Evolutionary conservation across 1,140 invertebrate species (phyloP), one percentile per base, ranked within the genome.

Genomic region (Centruroides sculpturatus): DNA sequence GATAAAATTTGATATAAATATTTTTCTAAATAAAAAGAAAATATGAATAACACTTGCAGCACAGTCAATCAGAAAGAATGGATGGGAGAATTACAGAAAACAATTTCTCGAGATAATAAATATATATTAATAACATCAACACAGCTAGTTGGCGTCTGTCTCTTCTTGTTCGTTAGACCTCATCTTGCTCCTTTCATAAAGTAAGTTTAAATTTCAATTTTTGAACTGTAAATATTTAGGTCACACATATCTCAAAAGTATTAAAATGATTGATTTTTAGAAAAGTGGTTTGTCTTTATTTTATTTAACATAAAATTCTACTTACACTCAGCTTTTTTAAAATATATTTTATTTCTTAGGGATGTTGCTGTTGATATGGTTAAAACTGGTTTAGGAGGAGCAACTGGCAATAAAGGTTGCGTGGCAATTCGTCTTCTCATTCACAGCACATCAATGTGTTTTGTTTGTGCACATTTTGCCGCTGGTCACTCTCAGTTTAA

Each of bases 381-480:
- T 0, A 99, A 99, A 78, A 99, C 96, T 8, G 96, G 96, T 11
- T 76, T 99, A 54, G 94, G 95, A 47, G 96, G 96, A 46, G 86
- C 95, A 13, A 89, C 70, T 72, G 79, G 88, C 3, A 98, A 98
- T 71, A 98, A 98, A 78, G 97, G 97, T 8, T 94, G 86, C n/a
- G 90, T 92, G 59, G 92, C 89, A 3, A 92, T 99, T 66, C 80
- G 96, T 64, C 84, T 97, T 70, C 84, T 93, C 0, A 79, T 96
- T 41, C 84, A 94, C 72, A 89, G 87, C 51, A 93, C 92, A 10
- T 98, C 93, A 3, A 75, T 98, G 61, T 97, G 92, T 73, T 99
- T 99, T 77, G 88, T 99, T 41, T 98, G 95, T 75, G 92, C 94
- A 48, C 97, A 99, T 78, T 97, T 99, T 77, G 93, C 97, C 47